Evolutionary conservation across 92 coral and sea anemone species (phyloP), one percentile per base, ranked within the genome.

Genomic region (Zoanthus gigantus): DNA sequence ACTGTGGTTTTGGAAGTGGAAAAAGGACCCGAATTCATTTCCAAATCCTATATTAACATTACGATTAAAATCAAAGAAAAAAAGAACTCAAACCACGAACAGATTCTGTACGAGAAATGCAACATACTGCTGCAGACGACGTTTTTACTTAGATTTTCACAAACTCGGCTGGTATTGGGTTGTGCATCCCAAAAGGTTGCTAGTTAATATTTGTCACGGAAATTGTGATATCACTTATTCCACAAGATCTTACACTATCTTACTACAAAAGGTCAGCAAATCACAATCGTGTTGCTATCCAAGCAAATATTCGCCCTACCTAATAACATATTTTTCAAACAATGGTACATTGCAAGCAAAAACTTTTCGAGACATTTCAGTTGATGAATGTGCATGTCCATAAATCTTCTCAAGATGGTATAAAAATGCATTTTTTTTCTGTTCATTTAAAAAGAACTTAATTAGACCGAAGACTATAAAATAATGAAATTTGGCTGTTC

Each of bases 1-100:
- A 1, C 63, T 80, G 42, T 63, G 85, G 85, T 80, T 80, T 80
- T 80, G 85, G 85, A 44, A 80, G 29, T 61, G 73, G 56, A 80
- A 65, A 9, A 61, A 14, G 17, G 37, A 29, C 63, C 28, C 50
- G 50, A 1, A 23, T 15, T 9, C n/a, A 9, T 80, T 80, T 65
- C 57, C 57, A 5, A 65, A 65, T 46, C 85, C 85, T 6, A 6
- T 10, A 45, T 80, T 80, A 10, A 7, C 9, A 44, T 30, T 80
- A 28, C 9, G 23, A 12, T 6, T 46, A 80, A 42, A 11, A 5
- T 10, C 29, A n/a, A 80, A 12, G 9, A 44, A 18, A 16, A 34
- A 18, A 0, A 80, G 46, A 42, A 18, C 82, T 48, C 82, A 34
- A 80, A 80, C 37, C 18, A 48, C 32, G 18, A 28, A 17, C 23